Evolutionary conservation across 2,113 vertebrate species (phyloP).

Genomic region (Alces alces): DNA sequence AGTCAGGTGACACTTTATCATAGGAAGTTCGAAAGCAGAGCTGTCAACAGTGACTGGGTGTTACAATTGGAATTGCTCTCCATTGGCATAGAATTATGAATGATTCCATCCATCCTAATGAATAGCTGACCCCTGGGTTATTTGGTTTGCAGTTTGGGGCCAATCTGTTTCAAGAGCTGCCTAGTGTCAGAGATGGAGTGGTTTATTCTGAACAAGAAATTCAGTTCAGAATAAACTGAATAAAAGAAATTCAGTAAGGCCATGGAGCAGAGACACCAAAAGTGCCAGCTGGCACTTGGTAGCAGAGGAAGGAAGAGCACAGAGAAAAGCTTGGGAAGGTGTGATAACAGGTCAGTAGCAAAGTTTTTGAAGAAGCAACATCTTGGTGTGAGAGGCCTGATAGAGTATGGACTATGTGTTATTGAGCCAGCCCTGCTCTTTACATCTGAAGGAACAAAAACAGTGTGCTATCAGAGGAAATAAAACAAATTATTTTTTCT

Average conservation of each 20-base stretch:
- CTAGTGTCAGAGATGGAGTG: background rate
- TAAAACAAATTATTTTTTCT: background rate
- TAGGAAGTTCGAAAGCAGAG: background rate
- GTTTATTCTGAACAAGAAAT: constrained; percentile 9
- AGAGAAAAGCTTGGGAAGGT: background rate
- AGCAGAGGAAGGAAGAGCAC: background rate
- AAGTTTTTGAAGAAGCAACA: background rate
- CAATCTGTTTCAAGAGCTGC: background rate
- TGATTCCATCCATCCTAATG: background rate
- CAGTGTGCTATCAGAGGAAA: background rate
- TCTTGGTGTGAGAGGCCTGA: background rate
- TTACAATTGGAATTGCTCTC: background rate
- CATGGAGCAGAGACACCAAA: background rate
- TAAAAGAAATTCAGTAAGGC: background rate
- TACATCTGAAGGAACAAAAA: background rate
- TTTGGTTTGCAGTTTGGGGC: background rate
- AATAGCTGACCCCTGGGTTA: background rate
- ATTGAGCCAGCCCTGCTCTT: background rate
- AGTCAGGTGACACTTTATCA: background rate
- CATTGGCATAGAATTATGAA: background rate
- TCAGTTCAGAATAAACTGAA: background rate
- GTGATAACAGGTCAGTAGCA: background rate
- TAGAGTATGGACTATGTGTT: background rate
- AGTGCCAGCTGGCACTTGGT: background rate
- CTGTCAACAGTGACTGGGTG: background rate